phyloP scores from a whole-genome alignment of 2,113 vertebrate species.

The Tachysurus vachellii region DNA sequence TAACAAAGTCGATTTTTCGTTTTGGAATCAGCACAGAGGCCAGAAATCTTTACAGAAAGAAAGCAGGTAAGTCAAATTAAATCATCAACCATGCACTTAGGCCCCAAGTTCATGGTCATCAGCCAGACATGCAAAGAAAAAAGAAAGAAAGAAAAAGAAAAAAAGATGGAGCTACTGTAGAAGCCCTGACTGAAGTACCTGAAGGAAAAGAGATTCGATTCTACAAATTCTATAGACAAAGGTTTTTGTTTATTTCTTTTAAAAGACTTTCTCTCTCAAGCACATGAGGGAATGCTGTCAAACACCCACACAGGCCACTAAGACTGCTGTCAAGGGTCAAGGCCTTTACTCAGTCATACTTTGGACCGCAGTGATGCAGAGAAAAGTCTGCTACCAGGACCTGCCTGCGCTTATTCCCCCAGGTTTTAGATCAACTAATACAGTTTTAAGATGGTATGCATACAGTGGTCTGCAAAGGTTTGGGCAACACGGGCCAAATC shows the following conservation, averaged over 20 bases:
- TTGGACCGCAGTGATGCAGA: not conserved
- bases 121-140: not conserved
- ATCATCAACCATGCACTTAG: not conserved
- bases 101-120: not conserved
- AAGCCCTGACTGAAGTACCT: not conserved
- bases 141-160: not conserved
- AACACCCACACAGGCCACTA: constrained; percentile 53
- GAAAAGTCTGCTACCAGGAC: not conserved
- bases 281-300: constrained; percentile 59
- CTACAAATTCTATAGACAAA: not conserved
- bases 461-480: not conserved
- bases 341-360: not conserved
- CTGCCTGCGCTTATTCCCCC: not conserved
- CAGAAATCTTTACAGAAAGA: no score
- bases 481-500: no score
- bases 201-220: not conserved
- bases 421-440: not conserved
- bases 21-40: not conserved
- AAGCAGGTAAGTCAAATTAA: not conserved
- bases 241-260: not conserved
- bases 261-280: not conserved
- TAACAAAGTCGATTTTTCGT: not conserved
- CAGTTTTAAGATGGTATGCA: not conserved
- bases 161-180: not conserved
- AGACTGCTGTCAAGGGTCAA: not conserved